Evolutionary conservation across 2,113 vertebrate species (phyloP), one percentile per base, ranked within the genome.

Genomic region (Nanorana parkeri): DNA sequence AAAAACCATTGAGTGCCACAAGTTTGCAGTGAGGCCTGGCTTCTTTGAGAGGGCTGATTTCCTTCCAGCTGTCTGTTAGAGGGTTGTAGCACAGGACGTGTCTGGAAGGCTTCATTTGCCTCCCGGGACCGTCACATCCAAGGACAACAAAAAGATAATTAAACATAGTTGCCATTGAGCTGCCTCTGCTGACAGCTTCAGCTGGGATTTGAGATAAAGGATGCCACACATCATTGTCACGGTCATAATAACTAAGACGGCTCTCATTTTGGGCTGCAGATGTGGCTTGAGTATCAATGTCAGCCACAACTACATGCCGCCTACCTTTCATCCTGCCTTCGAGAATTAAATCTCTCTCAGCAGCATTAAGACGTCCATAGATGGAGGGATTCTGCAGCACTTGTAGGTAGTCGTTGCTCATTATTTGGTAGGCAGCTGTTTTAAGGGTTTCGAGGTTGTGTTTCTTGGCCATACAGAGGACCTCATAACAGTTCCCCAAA

Each of bases 61-160:
- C 95, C 60, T 90, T 95, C 97, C 97, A 99, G 90, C 94, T 94
- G 68, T 88, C 87, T 0, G 96, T 96, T 81, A 95, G 56, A 0
- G 97, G 98, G 87, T 99, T 96, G 84, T 95, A 99, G 91, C 96
- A 97, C 91, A 98, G 96, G 85, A 97, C 96, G 0, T 90, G 93
- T 75, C 90, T 94, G 80, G 96, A 97, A 1, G 95, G 94, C 26
- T 83, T 91, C 84, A 89, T 89, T 1, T 58, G 82, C 51, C 19
- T 71, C 28, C 90, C 90, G 0, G 15, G 11, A 4, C 93, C 91
- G 85, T 94, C 90, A 8, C 95, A 97, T 36, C 96, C 97, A 0
- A 95, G 91, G n/a, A 92, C 95, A 73, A 99, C 86, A 0, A 98
- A 99, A 61, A 99, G 91, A 82, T 98, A 99, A 86, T 99, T 99